Base-by-base conservation (phyloP, 2,888 invertebrate species). In the Synanthedon andrenaeformis region DNA sequence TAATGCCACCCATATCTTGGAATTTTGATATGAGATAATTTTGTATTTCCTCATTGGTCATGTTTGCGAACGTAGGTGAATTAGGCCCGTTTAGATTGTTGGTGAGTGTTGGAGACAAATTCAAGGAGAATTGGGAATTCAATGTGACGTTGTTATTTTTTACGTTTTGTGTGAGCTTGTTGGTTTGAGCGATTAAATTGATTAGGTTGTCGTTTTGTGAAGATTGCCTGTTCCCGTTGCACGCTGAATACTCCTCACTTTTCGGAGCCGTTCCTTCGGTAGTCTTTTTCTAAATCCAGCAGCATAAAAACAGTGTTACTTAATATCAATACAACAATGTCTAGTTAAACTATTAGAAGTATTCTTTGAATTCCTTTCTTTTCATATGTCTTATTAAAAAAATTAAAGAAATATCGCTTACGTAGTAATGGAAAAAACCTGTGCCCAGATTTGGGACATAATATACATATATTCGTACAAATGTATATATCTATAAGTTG, bases 41-140 rank as follows among this genome's bases (percentile, higher is more conserved):
- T 58, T 86, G 86, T 49, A 86, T 80, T 59, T 86, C 76, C 4
- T 85, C 82, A 53, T 83, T 82, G 23, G 75, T 70, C 82, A 84
- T 80, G 13, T 65, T 71, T 0, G 70, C 77, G 56, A 85, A 80
- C 1, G 78, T 75, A 0, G 76, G 67, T 1, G 77, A 65, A 49
- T 19, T 69, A 0, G 72, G 58, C 1, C 70, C 73, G 13, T 75
- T 70, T n/a, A 58, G 49, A 41, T 19, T 17, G 23, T 74, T 70
- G n/a, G 61, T 57, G 10, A 70, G 69, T 13, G 68, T 67, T 0
- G 67, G 45, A 3, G 55, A 45, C 1, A 53, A 63, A 1, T 80
- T 71, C 1, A 76, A 66, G 3, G 63, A 54, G 53, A 64, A 62
- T 59, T 71, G 75, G 0, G 77, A 69, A 1, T 79, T 74, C 2